Evolutionary conservation across 2,113 vertebrate genomes (phyloP).

Genomic region (Zosterops lateralis): DNA sequence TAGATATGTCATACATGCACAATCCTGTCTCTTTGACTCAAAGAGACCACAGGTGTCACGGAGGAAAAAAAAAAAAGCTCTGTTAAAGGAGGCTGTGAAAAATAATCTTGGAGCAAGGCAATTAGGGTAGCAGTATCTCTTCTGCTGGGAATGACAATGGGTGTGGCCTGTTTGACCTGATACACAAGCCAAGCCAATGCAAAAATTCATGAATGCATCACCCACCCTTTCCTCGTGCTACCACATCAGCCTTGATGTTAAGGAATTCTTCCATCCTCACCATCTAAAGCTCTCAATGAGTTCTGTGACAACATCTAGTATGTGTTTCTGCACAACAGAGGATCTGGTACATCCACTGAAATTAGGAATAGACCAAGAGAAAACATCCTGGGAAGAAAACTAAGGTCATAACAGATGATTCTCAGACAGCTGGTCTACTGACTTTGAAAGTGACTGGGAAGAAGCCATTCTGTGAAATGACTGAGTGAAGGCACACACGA

Average conservation of each 20-base stretch:
- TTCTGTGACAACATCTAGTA: neutral
- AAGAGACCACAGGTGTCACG: neutral
- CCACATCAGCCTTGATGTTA: neutral
- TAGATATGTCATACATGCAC: neutral
- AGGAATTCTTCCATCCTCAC: neutral
- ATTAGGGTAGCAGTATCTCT: neutral
- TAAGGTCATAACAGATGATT: neutral
- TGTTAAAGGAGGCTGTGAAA: neutral
- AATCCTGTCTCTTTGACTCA: neutral
- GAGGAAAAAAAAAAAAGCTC: neutral
- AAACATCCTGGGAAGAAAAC: neutral
- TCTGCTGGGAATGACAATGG: neutral
- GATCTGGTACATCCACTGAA: neutral
- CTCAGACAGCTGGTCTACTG: neutral
- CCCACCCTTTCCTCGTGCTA: neutral
- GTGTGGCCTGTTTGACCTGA: neutral
- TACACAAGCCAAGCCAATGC: neutral
- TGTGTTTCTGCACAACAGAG: fast-evolving
- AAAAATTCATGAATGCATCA: neutral
- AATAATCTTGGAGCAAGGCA: neutral
- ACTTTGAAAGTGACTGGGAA: neutral
- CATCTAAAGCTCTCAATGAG: neutral
- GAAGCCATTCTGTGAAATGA: neutral
- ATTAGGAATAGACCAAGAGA: neutral
- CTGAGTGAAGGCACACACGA: neutral